A percentile compares a stretch with the other conserved stretches of the same genome.
Evolutionary conservation across 2,113 vertebrate genomes (phyloP).

Genomic region (Conger conger): DNA sequence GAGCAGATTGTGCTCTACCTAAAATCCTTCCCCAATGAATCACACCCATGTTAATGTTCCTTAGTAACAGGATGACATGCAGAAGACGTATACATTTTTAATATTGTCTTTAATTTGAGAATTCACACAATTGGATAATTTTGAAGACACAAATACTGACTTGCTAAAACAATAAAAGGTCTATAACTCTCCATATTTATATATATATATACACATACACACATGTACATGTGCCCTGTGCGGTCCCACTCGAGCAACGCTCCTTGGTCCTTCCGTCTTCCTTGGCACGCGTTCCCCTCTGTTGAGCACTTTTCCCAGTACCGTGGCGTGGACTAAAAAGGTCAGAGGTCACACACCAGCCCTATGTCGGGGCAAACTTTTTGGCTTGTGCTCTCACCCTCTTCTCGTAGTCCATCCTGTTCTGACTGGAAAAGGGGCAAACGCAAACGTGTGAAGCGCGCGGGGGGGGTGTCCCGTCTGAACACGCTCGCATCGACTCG

Average conservation of each 20-base stretch:
- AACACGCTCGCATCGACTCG: too few species aligned
- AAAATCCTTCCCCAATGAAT: too few species aligned
- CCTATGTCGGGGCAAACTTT: conserved; percentile 77
- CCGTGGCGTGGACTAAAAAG: not conserved
- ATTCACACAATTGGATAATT: conserved; percentile 58
- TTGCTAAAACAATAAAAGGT: conserved; percentile 71
- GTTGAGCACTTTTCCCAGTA: not conserved
- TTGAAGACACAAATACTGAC: conserved; percentile 65
- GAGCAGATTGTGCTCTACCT: too few species aligned
- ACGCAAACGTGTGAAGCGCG: not conserved
- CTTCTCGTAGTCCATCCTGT: conserved; percentile 92
- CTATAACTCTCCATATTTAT: conserved; percentile 67
- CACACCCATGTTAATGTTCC: too few species aligned
- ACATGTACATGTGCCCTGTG: conserved; percentile 67
- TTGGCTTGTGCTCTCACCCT: conserved; percentile 91
- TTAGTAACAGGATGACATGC: too few species aligned
- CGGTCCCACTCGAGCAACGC: conserved; percentile 26
- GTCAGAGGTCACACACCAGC: not conserved
- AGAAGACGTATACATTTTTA: conserved; percentile 19
- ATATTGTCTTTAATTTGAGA: conserved; percentile 64
- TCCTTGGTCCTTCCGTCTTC: conserved; percentile 33
- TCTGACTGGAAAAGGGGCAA: conserved; percentile 74
- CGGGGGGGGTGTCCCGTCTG: too few species aligned
- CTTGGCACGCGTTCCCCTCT: not conserved
- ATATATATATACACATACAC: conserved; percentile 74